phyloP scores from a whole-genome alignment of 2,113 vertebrate species.

The Xenus cinereus region DNA sequence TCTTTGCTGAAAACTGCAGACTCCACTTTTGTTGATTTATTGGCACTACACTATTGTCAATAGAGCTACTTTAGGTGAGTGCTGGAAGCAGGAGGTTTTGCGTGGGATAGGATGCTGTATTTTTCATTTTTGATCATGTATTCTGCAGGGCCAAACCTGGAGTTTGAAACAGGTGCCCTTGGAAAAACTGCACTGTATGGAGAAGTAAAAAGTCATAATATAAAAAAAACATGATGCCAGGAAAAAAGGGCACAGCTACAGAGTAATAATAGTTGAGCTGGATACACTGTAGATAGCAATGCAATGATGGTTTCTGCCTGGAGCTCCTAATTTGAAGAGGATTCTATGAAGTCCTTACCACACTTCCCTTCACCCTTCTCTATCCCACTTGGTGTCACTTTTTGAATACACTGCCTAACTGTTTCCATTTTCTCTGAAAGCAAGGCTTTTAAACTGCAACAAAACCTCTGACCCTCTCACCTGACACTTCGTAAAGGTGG shows the following conservation, averaged over 20 bases:
- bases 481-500: background rate
- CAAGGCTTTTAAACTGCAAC: conserved; percentile 10
- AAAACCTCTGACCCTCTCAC: background rate
- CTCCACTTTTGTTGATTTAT: background rate
- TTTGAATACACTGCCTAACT: background rate
- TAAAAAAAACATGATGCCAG: background rate
- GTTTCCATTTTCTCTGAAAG: background rate
- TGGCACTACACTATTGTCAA: background rate
- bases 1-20: background rate
- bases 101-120: background rate
- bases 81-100: background rate
- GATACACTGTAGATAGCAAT: background rate
- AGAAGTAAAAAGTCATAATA: background rate
- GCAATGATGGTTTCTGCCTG: background rate
- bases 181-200: background rate
- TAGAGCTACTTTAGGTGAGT: background rate
- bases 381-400: background rate
- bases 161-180: background rate
- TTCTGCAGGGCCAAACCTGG: background rate
- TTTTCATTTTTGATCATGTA: conserved; percentile 9
- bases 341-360: background rate
- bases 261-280: background rate
- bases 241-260: background rate
- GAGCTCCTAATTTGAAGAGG: background rate
- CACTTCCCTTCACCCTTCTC: background rate